These are phyloP conservation scores for Diaperis boleti DNA, from an alignment of 2,888 invertebrate species.

Conservation along the genomic window DNA sequence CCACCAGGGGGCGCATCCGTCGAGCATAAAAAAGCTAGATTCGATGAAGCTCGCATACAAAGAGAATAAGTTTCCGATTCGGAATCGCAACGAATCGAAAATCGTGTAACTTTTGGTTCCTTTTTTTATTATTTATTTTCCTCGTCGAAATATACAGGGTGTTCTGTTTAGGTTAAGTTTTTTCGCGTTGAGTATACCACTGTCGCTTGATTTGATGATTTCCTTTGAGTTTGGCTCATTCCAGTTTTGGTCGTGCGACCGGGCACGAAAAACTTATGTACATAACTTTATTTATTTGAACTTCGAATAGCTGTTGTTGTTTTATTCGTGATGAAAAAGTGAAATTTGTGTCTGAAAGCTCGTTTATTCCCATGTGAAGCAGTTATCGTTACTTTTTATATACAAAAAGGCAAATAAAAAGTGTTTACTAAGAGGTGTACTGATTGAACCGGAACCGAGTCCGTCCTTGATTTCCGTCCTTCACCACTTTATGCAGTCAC, in stretches of 20 bases:
- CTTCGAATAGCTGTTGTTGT: constrained; percentile 20
- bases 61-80: constrained; percentile 73
- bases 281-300: constrained; percentile 31
- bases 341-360: constrained; percentile 23
- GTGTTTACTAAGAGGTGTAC: constrained; percentile 4
- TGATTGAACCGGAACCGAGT: too few relatives aligned
- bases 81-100: constrained; percentile 44
- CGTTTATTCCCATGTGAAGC: constrained; percentile 31
- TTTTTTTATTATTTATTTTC: constrained; percentile 19
- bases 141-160: constrained; percentile 35
- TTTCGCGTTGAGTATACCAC: background rate
- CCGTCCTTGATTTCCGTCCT: background rate
- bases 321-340: constrained; percentile 19
- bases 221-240: constrained; percentile 18
- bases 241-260: constrained; percentile 1
- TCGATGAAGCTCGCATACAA: constrained; percentile 70
- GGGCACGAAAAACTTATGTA: constrained; percentile 22
- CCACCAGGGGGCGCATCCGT: constrained; percentile 47
- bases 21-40: constrained; percentile 62
- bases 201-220: constrained; percentile 31
- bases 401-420: constrained; percentile 28
- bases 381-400: constrained; percentile 36
- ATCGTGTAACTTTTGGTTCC: constrained; percentile 29
- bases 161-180: constrained; percentile 30
- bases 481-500: constrained; percentile 28